A percentile compares a stretch with the other conserved stretches of the same genome.
Conservation (phyloP, 1,140 invertebrate genomes). For the Bombus turneri region DNA sequence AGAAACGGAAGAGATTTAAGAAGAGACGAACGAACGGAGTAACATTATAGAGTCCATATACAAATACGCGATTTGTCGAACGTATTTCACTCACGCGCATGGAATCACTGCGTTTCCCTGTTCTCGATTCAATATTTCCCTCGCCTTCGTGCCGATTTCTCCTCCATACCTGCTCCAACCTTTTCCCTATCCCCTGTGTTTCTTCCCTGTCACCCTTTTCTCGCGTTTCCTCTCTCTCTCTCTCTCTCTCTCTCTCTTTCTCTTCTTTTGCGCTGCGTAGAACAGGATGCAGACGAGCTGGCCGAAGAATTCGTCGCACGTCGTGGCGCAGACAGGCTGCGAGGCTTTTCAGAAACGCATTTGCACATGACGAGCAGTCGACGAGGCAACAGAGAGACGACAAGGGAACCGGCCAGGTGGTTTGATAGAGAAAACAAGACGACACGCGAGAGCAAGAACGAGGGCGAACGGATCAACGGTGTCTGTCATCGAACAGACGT, state of each 20-base stretch:
- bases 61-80: constrained; percentile 43
- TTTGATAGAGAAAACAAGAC: constrained; percentile 32
- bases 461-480: constrained; percentile 22
- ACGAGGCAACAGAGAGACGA: neutral
- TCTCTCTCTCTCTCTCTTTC: neutral
- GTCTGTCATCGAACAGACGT: constrained; percentile 54
- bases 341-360: constrained; percentile 62
- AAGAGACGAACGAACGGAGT: neutral
- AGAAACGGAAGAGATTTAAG: too few species aligned
- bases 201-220: neutral
- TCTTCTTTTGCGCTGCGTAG: neutral
- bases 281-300: neutral
- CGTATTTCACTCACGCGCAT: constrained; percentile 54
- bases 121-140: constrained; percentile 40
- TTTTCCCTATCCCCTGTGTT: neutral
- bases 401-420: constrained; percentile 27
- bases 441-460: neutral
- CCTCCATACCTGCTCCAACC: neutral
- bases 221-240: neutral
- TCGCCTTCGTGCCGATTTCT: constrained; percentile 1
- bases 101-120: constrained; percentile 45
- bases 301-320: constrained; percentile 61
- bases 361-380: constrained; percentile 40
- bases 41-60: neutral
- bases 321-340: constrained; percentile 54